Base-by-base conservation (phyloP, 2,113 vertebrate genomes). In the Pangasianodon hypophthalmus region DNA sequence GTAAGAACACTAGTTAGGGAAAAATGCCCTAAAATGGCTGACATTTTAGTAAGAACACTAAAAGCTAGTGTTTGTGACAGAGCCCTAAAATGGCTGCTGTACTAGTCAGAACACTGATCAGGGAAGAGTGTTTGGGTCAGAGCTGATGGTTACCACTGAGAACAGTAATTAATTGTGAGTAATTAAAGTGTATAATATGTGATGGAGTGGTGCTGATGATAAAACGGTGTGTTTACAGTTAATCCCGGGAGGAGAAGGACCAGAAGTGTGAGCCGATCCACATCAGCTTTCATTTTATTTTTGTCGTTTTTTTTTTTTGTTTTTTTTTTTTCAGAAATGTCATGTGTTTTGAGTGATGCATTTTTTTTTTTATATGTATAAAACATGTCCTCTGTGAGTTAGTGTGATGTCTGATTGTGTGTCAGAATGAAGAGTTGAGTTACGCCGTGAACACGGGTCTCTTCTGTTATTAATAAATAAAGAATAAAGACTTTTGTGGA, bases 161-260 rank as follows among this genome's bases (percentile, higher is more conserved):
- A 10, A 41, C 69, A 41, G 67, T 37, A 2, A 18, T 73, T 8
- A 19, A 73, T 19, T 8, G 16, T 10, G 71, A 75, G 9, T 46
- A 21, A 44, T 75, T 32, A 32, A 14, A 62, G n/a, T 32, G 11
- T 64, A 64, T 9, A 29, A 26, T 69, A 37, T 1, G 13, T 44
- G 19, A 46, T 46, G 7, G 2, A 32, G n/a, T 19, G 3, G 3
- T n/a, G n/a, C 1, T 73, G 37, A 41, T 73, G 71, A 73, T 41
- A 9, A 44, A 73, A 44, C 2, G 4, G 9, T 86, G 32, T 89
- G 14, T 87, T 50, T 87, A 81, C n/a, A 99, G 98, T 96, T 99
- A 91, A 98, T 99, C 94, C 98, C 98, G 73, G 98, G 98, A 95
- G 98, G 98, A 92, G 98, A 99, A 97, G 98, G 98, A 89, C 98